Evolutionary conservation across 2,888 invertebrate species (phyloP).

Genomic region (Chymomyza procnemis): DNA sequence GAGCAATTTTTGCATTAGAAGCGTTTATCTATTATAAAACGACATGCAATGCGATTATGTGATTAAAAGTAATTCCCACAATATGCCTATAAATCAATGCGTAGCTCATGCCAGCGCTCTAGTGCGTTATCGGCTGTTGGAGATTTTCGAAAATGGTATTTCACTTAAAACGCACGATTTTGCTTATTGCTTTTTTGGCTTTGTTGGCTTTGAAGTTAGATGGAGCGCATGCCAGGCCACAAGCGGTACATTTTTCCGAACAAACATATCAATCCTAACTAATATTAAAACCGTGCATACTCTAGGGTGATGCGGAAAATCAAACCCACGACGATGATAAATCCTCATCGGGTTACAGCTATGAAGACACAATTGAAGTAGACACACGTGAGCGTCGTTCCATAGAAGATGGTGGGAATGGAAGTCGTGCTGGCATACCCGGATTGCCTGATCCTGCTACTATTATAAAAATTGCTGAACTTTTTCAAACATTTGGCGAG

Average conservation of each 20-base stretch:
- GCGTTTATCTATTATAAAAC: neutral
- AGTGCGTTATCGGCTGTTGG: neutral
- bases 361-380: neutral
- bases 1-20: slow-evolving; percentile 5
- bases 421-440: slow-evolving; percentile 53
- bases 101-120: neutral
- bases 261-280: neutral
- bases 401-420: slow-evolving; percentile 6
- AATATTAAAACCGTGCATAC: neutral
- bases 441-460: slow-evolving; percentile 74
- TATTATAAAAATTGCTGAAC: slow-evolving; percentile 72
- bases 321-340: slow-evolving; percentile 13
- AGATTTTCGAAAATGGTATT: neutral
- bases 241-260: neutral
- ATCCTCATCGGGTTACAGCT: neutral
- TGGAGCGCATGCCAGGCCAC: neutral
- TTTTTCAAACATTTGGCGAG: slow-evolving; percentile 70
- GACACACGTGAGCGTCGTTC: slow-evolving; percentile 37
- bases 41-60: slow-evolving; percentile 5
- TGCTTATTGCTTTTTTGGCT: slow-evolving; percentile 10
- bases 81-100: neutral
- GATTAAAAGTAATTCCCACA: neutral
- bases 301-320: neutral
- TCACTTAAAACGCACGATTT: neutral
- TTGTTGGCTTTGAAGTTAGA: neutral